phyloP scores from a whole-genome alignment of 1,140 invertebrate species.

The Drosophila obscura region DNA sequence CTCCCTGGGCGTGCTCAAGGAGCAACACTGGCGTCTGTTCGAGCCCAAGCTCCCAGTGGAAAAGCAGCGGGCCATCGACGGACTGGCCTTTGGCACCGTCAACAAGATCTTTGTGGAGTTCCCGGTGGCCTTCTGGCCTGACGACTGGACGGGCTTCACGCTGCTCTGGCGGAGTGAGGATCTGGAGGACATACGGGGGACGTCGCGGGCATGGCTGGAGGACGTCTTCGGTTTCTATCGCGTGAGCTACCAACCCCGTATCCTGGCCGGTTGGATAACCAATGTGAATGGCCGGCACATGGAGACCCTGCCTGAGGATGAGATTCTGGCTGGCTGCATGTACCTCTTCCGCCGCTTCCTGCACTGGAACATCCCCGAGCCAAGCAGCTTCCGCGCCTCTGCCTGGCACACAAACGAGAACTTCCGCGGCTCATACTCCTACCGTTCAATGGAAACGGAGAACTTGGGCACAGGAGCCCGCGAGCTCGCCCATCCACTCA shows the following conservation, averaged over 20 bases:
- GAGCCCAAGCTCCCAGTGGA: slow-evolving; percentile 86
- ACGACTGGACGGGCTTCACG: slow-evolving; percentile 84
- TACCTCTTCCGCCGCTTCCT: slow-evolving; percentile 84
- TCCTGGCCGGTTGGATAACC: slow-evolving; percentile 88
- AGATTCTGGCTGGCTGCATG: slow-evolving; percentile 84
- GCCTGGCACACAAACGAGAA: slow-evolving; percentile 88
- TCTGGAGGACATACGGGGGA: slow-evolving; percentile 85
- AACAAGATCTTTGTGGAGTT: slow-evolving; percentile 92
- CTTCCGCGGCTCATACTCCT: slow-evolving; percentile 89
- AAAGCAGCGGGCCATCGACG: slow-evolving; percentile 87
- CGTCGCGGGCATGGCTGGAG: slow-evolving; percentile 86
- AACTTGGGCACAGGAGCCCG: slow-evolving; percentile 84
- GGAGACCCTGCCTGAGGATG: slow-evolving; percentile 85
- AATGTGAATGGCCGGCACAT: slow-evolving; percentile 86
- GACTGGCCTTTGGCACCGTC: slow-evolving; percentile 88
- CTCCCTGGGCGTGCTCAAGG: slow-evolving; percentile 89
- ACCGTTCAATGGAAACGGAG: slow-evolving; percentile 87
- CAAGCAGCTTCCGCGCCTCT: slow-evolving; percentile 73
- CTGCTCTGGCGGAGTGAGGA: slow-evolving; percentile 86
- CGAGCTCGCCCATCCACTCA: slow-evolving; percentile 84
- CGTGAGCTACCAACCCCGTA: slow-evolving; percentile 87
- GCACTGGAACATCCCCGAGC: slow-evolving; percentile 70
- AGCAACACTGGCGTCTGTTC: slow-evolving; percentile 86
- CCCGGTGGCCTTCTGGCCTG: slow-evolving; percentile 88
- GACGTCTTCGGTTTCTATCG: slow-evolving; percentile 88